phyloP scores from a whole-genome alignment of 1,140 invertebrate species.

The Tribolium madens region DNA sequence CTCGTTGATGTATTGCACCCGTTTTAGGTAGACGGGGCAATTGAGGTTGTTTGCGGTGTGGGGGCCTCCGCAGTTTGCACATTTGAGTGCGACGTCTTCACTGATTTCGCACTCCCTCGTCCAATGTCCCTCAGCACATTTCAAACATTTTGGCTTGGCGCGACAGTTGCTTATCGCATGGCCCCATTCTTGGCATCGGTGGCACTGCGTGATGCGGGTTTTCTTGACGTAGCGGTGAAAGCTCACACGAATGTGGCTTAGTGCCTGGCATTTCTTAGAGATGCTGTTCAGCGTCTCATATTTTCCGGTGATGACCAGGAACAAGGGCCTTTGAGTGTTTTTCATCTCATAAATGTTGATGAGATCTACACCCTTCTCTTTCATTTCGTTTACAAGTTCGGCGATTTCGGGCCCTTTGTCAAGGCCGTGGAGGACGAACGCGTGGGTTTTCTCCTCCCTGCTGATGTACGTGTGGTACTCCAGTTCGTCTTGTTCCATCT shows the following conservation, averaged over 20 bases:
- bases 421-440: conserved; percentile 20
- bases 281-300: background rate
- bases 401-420: background rate
- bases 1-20: too few species aligned
- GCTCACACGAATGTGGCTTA: background rate
- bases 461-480: conserved; percentile 41
- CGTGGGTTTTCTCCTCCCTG: conserved; percentile 33
- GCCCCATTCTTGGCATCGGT: conserved; percentile 62
- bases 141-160: conserved; percentile 56
- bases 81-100: background rate
- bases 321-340: background rate
- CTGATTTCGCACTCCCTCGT: conserved; percentile 58
- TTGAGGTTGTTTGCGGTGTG: too few species aligned
- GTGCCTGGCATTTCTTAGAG: background rate
- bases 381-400: conserved; percentile 31
- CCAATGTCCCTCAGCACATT: conserved; percentile 61
- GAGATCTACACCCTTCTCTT: background rate
- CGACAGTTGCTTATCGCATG: conserved; percentile 60
- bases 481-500: background rate
- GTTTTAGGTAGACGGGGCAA: too few species aligned
- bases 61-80: conserved; percentile 9
- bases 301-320: conserved; percentile 24
- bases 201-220: conserved; percentile 57
- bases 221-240: conserved; percentile 57
- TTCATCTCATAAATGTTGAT: conserved; percentile 31